Percentiles rank a stretch among this genome's conserved stretches.
Conservation (phyloP, 2,888 invertebrate species). For the Orchesellides sinensis region DNA sequence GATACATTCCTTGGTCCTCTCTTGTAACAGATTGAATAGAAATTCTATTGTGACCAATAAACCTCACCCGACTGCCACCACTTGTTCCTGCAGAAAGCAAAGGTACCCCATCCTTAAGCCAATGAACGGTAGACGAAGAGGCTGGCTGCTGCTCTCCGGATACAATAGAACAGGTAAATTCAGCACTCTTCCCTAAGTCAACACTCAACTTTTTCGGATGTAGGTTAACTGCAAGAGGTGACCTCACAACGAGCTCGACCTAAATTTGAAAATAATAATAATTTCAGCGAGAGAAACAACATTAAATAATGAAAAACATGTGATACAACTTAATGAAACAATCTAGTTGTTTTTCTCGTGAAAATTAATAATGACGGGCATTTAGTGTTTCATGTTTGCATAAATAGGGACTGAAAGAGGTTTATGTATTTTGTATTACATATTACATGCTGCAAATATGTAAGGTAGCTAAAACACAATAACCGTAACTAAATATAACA, state of each 20-base stretch:
- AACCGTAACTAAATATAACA: too few relatives aligned
- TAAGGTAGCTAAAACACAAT: too few relatives aligned
- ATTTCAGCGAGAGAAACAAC: not conserved
- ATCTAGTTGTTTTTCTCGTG: not conserved
- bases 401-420: too few relatives aligned
- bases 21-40: slow-evolving; percentile 81
- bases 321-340: not conserved
- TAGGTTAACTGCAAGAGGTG: slow-evolving; percentile 81
- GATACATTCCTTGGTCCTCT: slow-evolving; percentile 82
- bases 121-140: slow-evolving; percentile 77
- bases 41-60: slow-evolving; percentile 81
- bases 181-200: slow-evolving; percentile 85
- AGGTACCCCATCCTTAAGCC: slow-evolving; percentile 79
- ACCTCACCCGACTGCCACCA: slow-evolving; percentile 81
- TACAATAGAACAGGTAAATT: slow-evolving; percentile 81
- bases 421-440: too few relatives aligned
- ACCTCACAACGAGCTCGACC: slow-evolving; percentile 82
- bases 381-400: slow-evolving; percentile 54
- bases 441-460: too few relatives aligned
- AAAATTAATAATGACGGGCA: slow-evolving; percentile 32
- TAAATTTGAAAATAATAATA: too few relatives aligned
- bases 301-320: not conserved
- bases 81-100: slow-evolving; percentile 78
- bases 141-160: slow-evolving; percentile 76
- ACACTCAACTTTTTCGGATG: slow-evolving; percentile 83